Evolutionary conservation across 2,113 vertebrate genomes (phyloP).

Genomic region (Micromys minutus): DNA sequence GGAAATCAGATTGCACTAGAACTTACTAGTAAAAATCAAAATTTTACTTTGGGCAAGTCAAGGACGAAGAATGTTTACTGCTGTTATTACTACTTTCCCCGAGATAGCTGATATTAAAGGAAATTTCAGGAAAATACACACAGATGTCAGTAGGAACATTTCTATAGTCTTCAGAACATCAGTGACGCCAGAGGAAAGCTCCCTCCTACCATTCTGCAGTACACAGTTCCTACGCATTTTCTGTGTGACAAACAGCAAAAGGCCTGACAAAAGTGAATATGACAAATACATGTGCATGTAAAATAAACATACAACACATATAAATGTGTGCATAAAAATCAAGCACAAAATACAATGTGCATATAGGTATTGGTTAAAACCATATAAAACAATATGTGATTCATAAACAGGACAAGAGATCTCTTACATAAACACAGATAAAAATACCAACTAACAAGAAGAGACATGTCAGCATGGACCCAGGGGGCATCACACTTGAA

Average conservation of each 20-base stretch:
- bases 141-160: not conserved
- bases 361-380: not conserved
- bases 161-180: slow-evolving; percentile 1
- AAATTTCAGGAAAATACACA: slow-evolving; percentile 21
- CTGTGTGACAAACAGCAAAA: not conserved
- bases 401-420: not conserved
- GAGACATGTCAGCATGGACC: not conserved
- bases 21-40: not conserved
- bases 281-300: not conserved
- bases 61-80: not conserved
- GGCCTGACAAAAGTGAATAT: not conserved
- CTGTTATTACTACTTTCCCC: not conserved
- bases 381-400: not conserved
- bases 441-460: not conserved
- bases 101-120: not conserved
- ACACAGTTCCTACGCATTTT: slow-evolving; percentile 21
- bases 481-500: not conserved
- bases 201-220: not conserved
- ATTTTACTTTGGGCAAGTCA: not conserved
- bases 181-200: not conserved
- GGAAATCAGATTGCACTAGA: not conserved
- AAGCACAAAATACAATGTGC: not conserved
- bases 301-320: not conserved
- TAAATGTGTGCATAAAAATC: not conserved
- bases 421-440: not conserved